phyloP scores from a whole-genome alignment of 2,888 invertebrate genomes.

The Torymus aiolomorphi region DNA sequence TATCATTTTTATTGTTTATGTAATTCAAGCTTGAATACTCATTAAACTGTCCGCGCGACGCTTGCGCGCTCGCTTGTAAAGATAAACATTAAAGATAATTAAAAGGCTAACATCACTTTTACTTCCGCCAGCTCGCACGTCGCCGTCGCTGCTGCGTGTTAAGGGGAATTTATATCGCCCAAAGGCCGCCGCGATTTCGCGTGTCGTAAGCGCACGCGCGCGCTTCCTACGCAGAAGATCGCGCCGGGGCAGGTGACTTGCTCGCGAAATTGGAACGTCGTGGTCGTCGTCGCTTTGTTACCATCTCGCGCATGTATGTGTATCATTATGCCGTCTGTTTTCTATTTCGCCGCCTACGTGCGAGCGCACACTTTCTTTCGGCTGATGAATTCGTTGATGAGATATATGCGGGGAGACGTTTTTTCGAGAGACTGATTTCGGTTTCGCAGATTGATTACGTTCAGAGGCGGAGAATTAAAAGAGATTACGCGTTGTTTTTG shows the following conservation, averaged over 20 bases:
- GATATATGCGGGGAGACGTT: no score
- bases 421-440: no score
- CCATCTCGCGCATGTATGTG: neutral
- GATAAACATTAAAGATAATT: slow-evolving; percentile 5
- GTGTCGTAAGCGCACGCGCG: neutral
- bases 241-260: slow-evolving; percentile 9
- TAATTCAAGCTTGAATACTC: no score
- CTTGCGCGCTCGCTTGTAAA: neutral
- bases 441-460: no score
- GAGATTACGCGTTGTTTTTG: no score
- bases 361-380: slow-evolving; percentile 18
- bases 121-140: slow-evolving; percentile 1
- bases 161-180: slow-evolving; percentile 41
- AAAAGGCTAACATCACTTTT: slow-evolving; percentile 9
- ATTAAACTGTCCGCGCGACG: neutral
- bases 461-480: no score
- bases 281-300: neutral
- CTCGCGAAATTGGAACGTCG: neutral
- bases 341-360: neutral
- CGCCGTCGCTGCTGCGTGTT: neutral
- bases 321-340: no score
- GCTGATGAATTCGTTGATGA: no score
- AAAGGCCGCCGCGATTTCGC: slow-evolving; percentile 44
- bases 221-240: slow-evolving; percentile 35
- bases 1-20: no score